Evolutionary conservation across 2,797 vertebrate species (phyloP), one percentile per base, ranked within the genome.

Genomic region (Microcaecilia unicolor): DNA sequence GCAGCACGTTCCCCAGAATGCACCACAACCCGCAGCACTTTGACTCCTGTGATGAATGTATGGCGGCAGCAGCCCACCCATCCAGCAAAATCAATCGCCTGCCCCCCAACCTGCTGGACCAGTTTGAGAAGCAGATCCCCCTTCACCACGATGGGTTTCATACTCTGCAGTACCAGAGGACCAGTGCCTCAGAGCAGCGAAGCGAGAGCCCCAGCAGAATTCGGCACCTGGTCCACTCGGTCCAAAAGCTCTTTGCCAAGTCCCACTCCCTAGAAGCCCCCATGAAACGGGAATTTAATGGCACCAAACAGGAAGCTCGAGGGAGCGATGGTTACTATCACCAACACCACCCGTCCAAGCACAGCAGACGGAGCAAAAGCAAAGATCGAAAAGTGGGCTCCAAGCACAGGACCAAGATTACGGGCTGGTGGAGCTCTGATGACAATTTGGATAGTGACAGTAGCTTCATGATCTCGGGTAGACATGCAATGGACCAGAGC

Each of bases 401-500:
- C 50, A 76, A 81, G 45, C 84, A 85, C 51, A 80, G 81, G 50
- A 55, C 81, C 68, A 85, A 90, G 70, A 82, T 89, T 10, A 77
- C 92, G 10, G 96, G 96, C 47, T 98, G 96, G 96, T 99, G 96
- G 95, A 98, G 95, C 76, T 99, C 95, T 1, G 96, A 99, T 0
- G 96, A 99, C 73, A 99, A 99, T 77, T 71, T 99, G 74, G 96
- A 98, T 76, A 98, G 95, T 3, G 96, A 99, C 64, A 98, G 93
- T 46, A 93, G 93, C 76, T 97, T 88, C 64, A 74, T 96, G 64
- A 87, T 89, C 61, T 77, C 87, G 0, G 80, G 83, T 14, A 54
- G 86, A 69, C 46, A 86, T 18, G 61, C 74, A 4, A 44, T 74
- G 32, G 64, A 83, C 46, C 74, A 81, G 44, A 61, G 71, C 70